These are phyloP conservation scores for Macrobrachium rosenbergii DNA, from an alignment of 1,140 invertebrate genomes.

Conservation along the genomic window DNA sequence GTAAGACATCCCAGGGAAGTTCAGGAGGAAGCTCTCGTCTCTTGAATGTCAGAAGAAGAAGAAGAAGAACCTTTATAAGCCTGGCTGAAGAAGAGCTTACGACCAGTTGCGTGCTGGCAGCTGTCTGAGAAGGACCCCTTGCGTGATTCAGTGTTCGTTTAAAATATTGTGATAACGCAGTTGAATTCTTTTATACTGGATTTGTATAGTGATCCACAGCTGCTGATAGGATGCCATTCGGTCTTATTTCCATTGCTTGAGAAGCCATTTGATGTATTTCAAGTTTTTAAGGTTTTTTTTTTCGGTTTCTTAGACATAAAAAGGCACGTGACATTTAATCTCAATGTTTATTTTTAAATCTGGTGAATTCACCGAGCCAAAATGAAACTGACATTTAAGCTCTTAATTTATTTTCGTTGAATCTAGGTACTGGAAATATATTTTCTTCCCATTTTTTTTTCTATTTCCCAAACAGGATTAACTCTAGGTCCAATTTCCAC, in stretches of 20 bases:
- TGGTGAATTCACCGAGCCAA: no score
- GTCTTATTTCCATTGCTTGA: not conserved
- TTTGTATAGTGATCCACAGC: conserved; percentile 11
- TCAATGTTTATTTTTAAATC: no score
- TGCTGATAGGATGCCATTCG: not conserved
- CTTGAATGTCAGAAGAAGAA: no score
- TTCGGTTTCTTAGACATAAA: no score
- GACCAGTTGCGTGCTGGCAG: not conserved
- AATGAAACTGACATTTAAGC: no score
- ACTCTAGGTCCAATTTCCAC: no score
- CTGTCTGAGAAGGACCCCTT: conserved; percentile 20
- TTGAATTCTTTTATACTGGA: conserved; percentile 56
- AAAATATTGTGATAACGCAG: conserved; percentile 61
- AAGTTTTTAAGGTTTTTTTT: not conserved
- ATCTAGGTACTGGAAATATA: no score
- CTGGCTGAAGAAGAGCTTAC: conserved; percentile 2
- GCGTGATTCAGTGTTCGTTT: conserved; percentile 49
- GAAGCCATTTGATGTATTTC: not conserved
- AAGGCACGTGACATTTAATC: no score
- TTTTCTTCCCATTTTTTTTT: no score
- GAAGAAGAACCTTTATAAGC: not conserved
- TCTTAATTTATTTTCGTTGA: no score
- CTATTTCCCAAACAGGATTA: no score
- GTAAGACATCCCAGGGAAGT: not conserved
- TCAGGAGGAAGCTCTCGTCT: no score